These are phyloP conservation scores for Echiichthys vipera DNA, from an alignment of 2,797 vertebrate species.

Conservation along the genomic window DNA sequence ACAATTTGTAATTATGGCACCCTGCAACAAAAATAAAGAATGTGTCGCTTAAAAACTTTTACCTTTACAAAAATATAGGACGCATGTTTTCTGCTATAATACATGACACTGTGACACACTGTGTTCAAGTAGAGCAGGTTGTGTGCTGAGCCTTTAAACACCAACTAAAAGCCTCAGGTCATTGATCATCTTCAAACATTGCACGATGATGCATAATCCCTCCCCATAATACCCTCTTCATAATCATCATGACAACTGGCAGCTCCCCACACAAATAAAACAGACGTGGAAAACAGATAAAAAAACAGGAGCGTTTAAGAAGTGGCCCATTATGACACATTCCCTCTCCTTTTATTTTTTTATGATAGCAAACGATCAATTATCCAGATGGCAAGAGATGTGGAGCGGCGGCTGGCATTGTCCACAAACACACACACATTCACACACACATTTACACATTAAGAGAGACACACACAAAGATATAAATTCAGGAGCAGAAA, in stretches of 20 bases:
- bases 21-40: not conserved
- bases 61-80: not conserved
- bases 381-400: constrained; percentile 83
- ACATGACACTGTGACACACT: constrained; percentile 3
- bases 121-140: constrained; percentile 30
- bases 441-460: constrained; percentile 28
- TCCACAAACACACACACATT: constrained; percentile 23
- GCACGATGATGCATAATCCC: constrained; percentile 74
- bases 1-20: not conserved
- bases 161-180: constrained; percentile 64
- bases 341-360: constrained; percentile 73
- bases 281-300: constrained; percentile 58
- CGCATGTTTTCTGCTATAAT: not conserved
- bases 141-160: constrained; percentile 41
- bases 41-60: not conserved
- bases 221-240: constrained; percentile 74
- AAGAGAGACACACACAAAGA: constrained; percentile 39
- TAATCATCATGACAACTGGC: constrained; percentile 78
- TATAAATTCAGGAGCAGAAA: constrained; percentile 53
- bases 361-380: constrained; percentile 82
- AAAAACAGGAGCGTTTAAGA: constrained; percentile 75
- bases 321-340: constrained; percentile 80
- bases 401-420: constrained; percentile 49
- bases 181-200: constrained; percentile 77
- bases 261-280: constrained; percentile 69